Percentiles rank a stretch among this genome's conserved stretches.
Evolutionary conservation across 1,140 invertebrate species (phyloP).

Genomic region (Hyles vespertilio): DNA sequence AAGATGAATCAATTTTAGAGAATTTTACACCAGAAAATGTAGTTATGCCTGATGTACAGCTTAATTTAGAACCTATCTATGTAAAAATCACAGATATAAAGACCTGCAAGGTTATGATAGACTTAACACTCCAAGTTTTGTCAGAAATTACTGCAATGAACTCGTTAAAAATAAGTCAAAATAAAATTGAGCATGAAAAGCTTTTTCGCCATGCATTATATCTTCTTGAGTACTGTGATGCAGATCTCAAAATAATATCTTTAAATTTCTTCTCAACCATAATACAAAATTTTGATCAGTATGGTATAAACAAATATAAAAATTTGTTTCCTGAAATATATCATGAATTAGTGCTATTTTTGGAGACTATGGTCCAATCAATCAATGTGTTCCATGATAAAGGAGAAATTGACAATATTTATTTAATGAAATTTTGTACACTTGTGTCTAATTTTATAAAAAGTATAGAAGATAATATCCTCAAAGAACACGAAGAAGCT

Average conservation of each 20-base stretch:
- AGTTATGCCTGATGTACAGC: conserved; percentile 56
- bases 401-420: conserved; percentile 34
- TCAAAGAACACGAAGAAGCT: conserved; percentile 29
- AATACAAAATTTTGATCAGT: conserved; percentile 41
- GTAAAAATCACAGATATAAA: conserved; percentile 50
- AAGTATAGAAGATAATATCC: conserved; percentile 19
- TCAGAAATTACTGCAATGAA: conserved; percentile 45
- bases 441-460: conserved; percentile 35
- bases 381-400: conserved; percentile 46
- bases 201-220: conserved; percentile 40
- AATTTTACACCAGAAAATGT: conserved; percentile 66
- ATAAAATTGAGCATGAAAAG: conserved; percentile 25
- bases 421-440: conserved; percentile 40
- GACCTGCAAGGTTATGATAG: conserved; percentile 54
- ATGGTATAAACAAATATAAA: conserved; percentile 34
- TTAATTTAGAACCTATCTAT: conserved; percentile 70
- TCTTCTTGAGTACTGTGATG: conserved; percentile 54
- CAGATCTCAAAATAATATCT: conserved; percentile 52
- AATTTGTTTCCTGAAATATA: conserved; percentile 34
- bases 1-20: conserved; percentile 38
- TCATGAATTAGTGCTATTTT: conserved; percentile 33
- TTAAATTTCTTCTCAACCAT: conserved; percentile 62
- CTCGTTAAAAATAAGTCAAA: conserved; percentile 33
- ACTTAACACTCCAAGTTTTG: conserved; percentile 48
- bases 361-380: conserved; percentile 41